phyloP scores from a whole-genome alignment of 2,797 vertebrate genomes.

The Nothura maculosa region DNA sequence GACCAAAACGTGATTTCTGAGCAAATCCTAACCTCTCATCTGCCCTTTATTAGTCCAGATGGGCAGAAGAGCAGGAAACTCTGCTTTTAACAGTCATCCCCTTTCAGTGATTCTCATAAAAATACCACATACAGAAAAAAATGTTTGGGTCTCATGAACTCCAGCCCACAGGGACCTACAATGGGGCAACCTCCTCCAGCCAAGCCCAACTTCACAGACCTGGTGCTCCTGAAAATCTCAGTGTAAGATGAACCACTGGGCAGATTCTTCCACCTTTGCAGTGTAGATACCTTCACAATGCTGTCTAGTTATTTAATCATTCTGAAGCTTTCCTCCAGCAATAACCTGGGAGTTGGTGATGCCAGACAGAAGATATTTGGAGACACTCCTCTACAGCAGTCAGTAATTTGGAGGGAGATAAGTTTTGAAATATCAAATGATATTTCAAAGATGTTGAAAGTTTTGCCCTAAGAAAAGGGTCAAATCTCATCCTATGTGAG shows the following conservation, averaged over 20 bases:
- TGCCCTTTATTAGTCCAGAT: slow-evolving; percentile 20
- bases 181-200: neutral
- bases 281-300: neutral
- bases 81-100: neutral
- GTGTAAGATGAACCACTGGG: neutral
- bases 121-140: neutral
- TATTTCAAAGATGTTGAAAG: neutral
- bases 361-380: neutral
- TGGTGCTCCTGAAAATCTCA: neutral
- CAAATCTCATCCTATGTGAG: neutral
- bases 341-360: neutral
- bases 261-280: neutral
- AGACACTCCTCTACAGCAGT: neutral
- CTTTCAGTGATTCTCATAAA: neutral
- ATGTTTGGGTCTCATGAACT: neutral
- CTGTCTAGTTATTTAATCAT: neutral
- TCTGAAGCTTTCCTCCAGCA: neutral
- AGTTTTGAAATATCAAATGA: neutral
- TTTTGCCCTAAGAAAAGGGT: neutral
- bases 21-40: slow-evolving; percentile 38
- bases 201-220: neutral
- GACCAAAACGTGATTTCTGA: slow-evolving; percentile 31
- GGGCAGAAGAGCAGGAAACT: neutral
- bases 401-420: neutral
- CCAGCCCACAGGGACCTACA: neutral